Base-by-base conservation (phyloP, 1,140 invertebrate genomes). In the Conus ventricosus region DNA sequence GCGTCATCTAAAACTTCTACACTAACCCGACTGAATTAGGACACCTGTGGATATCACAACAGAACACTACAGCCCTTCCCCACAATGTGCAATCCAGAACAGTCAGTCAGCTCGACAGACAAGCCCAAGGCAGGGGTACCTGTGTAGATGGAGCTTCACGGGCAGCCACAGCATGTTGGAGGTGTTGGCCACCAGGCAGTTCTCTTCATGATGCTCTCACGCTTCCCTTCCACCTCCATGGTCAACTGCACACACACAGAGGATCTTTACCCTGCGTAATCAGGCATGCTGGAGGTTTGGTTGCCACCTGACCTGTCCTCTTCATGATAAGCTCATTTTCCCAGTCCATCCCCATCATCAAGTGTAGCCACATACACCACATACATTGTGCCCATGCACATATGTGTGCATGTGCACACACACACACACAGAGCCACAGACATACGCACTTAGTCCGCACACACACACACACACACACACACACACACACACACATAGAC, bases 121-220 rank as follows among this genome's bases (percentile, higher is more conserved):
- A 63, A 63, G 11, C 20, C 11, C 11, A 15, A 20, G 60, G 20
- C 60, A 63, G 11, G 20, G 8, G 57, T 96, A 96, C 98, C 98
- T 85, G 99, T 99, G 95, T 99, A 99, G 95, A 99, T 99, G 92
- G 99, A 99, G 99, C 99, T 96, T 99, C 99, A 96, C 99, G 97
- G 96, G 99, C 99, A 96, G 99, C 99, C 89, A 99, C 99, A 96
- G 99, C 99, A 99, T 99, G 97, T 99, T 99, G 85, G 99, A 99
- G 75, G 99, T 99, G 96, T 99, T 99, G 92, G 99, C 99, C 51
- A 99, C 99, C 51, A 99, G 96, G 99, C 98, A 17, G 99, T 99
- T 96, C 99, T 97, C 96, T 99, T 99, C 99, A 99, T 99, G 95
- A 99, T 99, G 88, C 98, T 99, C 95, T 99, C 99, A 13, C 98